Base-by-base conservation (phyloP, 2,888 invertebrate genomes). In the Listrodromus nycthemerus region DNA sequence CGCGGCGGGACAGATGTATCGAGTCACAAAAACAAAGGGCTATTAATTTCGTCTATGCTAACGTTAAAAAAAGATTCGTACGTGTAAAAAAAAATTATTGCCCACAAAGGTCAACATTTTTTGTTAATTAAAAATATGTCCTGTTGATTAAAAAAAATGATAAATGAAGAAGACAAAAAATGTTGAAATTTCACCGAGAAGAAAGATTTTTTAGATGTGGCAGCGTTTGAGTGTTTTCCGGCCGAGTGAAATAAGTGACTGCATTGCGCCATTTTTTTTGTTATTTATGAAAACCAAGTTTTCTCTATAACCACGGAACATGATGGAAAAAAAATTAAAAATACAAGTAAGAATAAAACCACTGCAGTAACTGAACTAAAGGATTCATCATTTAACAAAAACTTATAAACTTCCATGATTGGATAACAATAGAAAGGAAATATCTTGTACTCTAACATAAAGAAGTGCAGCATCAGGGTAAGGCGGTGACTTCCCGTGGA, bases 1-100 rank as follows among this genome's bases (percentile, higher is more conserved):
- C n/a, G 16, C 16, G 4, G 16, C 8, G 73, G 41, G 52, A 45
- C 52, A 70, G 30, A 65, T 66, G 48, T 67, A 48, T 75, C 63
- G 30, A 30, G 19, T 16, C n/a, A 69, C 27, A 67, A 8, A 52
- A 65, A 76, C 45, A 76, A 61, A 30, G 6, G 58, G 10, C 8
- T 27, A 16, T 10, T 24, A 21, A 55, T 55, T 24, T 55, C 24
- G 21, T 55, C 21, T 24, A 55, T 55, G 4, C 13, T 10, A 2
- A 13, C 21, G 55, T 21, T 24, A 24, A 2, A 21, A 55, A 45
- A 45, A 16, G 16, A 2, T 10, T 37, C 37, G 10, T 45, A 4
- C 4, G 41, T 16, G 4, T 16, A 16, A 45, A 55, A 55, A 13
- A 19, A 7, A 50, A 19, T 50, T 50, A 50, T n/a, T 19, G 41